Conservation (phyloP, 2,113 vertebrate genomes). For the Carettochelys insculpta region DNA sequence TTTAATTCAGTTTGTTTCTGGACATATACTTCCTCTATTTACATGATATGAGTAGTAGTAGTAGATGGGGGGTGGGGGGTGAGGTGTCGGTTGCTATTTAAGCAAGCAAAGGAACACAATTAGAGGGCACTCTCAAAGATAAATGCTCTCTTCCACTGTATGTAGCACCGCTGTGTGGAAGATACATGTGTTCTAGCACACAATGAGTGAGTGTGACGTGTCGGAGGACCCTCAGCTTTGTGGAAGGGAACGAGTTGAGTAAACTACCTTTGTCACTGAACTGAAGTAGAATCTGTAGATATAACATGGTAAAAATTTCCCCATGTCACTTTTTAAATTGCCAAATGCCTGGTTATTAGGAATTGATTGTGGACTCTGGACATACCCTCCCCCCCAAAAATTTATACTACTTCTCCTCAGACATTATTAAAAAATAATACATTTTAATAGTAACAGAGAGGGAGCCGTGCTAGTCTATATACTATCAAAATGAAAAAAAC, state of each 20-base stretch:
- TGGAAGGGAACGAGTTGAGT: not conserved
- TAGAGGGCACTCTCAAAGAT: not conserved
- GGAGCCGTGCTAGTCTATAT: no score
- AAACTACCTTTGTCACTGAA: not conserved
- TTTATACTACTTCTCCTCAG: no score
- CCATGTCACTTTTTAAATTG: not conserved
- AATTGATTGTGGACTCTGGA: not conserved
- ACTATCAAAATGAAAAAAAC: no score
- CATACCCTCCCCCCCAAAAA: not conserved
- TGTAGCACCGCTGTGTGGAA: not conserved
- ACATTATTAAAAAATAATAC: not conserved
- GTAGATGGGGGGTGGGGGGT: no score
- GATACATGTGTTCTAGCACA: not conserved
- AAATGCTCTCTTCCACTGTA: not conserved
- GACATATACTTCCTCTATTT: no score
- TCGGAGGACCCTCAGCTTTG: not conserved
- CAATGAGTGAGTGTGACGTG: not conserved
- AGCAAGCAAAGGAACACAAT: not conserved
- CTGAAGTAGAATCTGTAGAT: not conserved
- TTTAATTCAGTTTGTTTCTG: no score
- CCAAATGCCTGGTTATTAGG: not conserved
- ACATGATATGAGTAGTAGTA: no score
- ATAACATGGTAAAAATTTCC: not conserved
- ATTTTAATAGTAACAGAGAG: no score
- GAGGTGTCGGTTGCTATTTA: no score